Conservation (phyloP, 2,797 vertebrate genomes). For the Galago senegalensis region DNA sequence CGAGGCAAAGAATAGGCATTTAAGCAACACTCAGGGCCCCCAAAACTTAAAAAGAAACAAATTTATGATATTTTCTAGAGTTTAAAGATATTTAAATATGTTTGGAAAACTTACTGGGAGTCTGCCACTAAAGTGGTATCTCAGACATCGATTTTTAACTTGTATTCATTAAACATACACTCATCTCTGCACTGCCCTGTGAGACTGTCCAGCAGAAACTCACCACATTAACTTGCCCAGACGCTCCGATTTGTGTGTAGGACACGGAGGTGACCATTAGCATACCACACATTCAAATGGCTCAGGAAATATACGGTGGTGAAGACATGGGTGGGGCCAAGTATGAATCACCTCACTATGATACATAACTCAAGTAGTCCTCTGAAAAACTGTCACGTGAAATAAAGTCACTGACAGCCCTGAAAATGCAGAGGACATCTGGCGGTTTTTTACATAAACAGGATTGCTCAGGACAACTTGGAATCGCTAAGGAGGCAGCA, state of each 20-base stretch:
- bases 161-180: not conserved
- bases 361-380: not conserved
- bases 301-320: not conserved
- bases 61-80: not conserved
- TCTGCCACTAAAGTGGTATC: not conserved
- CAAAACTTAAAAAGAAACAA: not conserved
- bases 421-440: not conserved
- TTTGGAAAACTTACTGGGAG: conserved; percentile 30
- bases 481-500: not conserved
- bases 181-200: not conserved
- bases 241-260: not conserved
- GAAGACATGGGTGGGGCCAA: not conserved
- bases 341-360: not conserved
- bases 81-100: not conserved
- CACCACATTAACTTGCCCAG: not conserved
- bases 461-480: not conserved
- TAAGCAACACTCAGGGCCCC: not conserved
- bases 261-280: not conserved
- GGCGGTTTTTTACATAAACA: fast-evolving
- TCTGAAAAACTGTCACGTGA: not conserved
- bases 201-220: not conserved
- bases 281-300: not conserved
- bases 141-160: not conserved
- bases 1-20: not conserved
- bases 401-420: not conserved